These are phyloP conservation scores for Phragmatobia fuliginosa DNA, from an alignment of 2,888 invertebrate species.

Conservation along the genomic window DNA sequence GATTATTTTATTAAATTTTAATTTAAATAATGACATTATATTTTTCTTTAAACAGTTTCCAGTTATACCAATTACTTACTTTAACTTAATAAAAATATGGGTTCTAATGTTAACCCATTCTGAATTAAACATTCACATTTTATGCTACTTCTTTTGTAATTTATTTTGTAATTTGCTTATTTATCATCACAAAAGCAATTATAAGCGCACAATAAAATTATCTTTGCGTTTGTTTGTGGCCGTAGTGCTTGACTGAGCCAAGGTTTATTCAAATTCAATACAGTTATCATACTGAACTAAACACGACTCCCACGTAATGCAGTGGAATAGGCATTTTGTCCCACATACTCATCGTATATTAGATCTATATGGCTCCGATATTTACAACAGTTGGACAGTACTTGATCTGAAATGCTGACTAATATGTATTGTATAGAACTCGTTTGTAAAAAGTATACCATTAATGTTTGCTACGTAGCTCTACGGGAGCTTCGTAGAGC, in stretches of 20 bases:
- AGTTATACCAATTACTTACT: no score
- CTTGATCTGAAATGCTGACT: background rate
- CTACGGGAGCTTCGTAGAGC: constrained; percentile 42
- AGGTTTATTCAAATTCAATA: background rate
- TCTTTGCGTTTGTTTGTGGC: background rate
- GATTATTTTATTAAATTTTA: background rate
- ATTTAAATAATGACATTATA: background rate
- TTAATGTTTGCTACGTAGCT: constrained; percentile 24
- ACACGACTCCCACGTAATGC: background rate
- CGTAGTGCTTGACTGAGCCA: background rate
- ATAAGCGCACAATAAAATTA: background rate
- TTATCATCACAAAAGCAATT: background rate
- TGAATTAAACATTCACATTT: no score
- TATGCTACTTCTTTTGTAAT: no score
- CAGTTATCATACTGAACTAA: background rate
- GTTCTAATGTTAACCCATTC: background rate
- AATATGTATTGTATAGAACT: background rate
- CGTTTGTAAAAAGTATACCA: constrained; percentile 15
- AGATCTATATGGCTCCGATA: background rate
- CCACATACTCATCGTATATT: background rate
- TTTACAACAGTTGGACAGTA: background rate
- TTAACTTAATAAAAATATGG: no score
- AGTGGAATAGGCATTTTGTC: background rate
- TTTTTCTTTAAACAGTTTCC: background rate
- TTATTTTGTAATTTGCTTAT: no score